A percentile compares a stretch with the other conserved stretches of the same genome.
These are phyloP conservation scores for Anniella stebbinsi DNA, from an alignment of 2,797 vertebrate species.

Conservation along the genomic window DNA sequence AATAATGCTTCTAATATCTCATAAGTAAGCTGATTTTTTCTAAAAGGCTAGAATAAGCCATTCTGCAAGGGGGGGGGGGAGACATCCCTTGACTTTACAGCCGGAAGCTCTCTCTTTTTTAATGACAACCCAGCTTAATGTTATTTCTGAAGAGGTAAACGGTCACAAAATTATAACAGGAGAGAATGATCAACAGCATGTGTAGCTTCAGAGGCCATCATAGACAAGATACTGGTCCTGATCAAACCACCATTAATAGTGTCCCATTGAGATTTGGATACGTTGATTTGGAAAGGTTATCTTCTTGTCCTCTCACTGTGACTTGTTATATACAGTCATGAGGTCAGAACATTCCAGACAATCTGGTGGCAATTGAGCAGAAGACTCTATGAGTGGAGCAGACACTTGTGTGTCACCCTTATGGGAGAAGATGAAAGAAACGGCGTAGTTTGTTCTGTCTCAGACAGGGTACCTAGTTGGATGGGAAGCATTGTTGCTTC, in stretches of 20 bases:
- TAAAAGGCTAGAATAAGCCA: slow-evolving; percentile 79
- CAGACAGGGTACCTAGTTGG: too few relatives aligned
- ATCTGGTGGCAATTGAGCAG: too few relatives aligned
- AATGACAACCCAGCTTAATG: slow-evolving; percentile 54
- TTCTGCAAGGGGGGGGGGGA: slow-evolving; percentile 64
- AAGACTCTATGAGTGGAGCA: too few relatives aligned
- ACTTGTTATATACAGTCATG: too few relatives aligned
- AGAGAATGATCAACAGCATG: slow-evolving; percentile 58
- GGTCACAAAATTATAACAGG: slow-evolving; percentile 61
- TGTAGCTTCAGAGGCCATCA: slow-evolving; percentile 65
- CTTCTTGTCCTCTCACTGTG: too few relatives aligned
- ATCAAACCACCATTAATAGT: not conserved
- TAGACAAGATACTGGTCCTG: slow-evolving; percentile 14
- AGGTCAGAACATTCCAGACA: too few relatives aligned
- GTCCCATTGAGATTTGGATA: not conserved
- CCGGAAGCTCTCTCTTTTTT: slow-evolving; percentile 55
- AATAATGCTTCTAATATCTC: slow-evolving; percentile 87
- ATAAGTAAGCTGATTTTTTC: slow-evolving; percentile 86
- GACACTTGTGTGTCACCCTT: too few relatives aligned
- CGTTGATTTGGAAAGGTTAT: not conserved
- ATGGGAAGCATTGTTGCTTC: too few relatives aligned
- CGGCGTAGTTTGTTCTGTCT: too few relatives aligned
- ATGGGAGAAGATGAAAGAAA: too few relatives aligned
- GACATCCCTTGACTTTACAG: slow-evolving; percentile 71
- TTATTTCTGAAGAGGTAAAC: slow-evolving; percentile 64